Conservation (phyloP, 2,888 invertebrate species). For the Noctua comes region DNA sequence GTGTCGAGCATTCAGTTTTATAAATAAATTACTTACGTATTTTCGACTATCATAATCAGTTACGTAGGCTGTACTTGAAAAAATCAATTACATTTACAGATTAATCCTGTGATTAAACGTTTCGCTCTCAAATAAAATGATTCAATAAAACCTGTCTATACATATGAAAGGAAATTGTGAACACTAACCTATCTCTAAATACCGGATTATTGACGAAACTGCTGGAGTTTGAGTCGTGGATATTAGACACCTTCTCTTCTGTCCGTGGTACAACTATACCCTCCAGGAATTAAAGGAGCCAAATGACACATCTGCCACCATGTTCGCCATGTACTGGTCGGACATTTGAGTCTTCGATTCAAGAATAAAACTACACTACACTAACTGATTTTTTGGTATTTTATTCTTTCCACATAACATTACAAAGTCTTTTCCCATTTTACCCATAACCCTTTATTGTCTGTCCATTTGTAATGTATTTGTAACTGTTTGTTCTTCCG, state of each 20-base stretch:
- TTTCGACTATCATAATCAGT: neutral
- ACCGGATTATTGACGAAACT: conserved; percentile 4
- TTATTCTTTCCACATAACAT: neutral
- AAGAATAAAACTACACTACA: neutral
- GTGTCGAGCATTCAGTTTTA: conserved; percentile 1
- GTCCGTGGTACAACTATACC: neutral
- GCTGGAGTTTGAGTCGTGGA: neutral
- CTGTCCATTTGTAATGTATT: neutral
- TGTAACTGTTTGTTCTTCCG: neutral
- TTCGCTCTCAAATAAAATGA: conserved; percentile 31
- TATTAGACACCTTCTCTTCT: neutral
- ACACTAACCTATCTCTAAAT: conserved; percentile 7
- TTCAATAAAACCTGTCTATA: conserved; percentile 28
- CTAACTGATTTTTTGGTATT: neutral
- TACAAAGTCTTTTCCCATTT: neutral
- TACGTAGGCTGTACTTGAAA: neutral
- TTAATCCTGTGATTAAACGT: conserved; percentile 36
- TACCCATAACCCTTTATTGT: neutral
- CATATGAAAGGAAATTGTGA: neutral
- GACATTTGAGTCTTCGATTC: neutral
- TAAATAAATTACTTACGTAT: neutral
- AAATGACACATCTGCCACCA: neutral
- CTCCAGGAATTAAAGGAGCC: neutral
- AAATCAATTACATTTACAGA: neutral
- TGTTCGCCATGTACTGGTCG: neutral